A percentile compares a stretch with the other conserved stretches of the same genome.
Conservation (phyloP, 2,797 vertebrate species). For the Macropodus opercularis region DNA sequence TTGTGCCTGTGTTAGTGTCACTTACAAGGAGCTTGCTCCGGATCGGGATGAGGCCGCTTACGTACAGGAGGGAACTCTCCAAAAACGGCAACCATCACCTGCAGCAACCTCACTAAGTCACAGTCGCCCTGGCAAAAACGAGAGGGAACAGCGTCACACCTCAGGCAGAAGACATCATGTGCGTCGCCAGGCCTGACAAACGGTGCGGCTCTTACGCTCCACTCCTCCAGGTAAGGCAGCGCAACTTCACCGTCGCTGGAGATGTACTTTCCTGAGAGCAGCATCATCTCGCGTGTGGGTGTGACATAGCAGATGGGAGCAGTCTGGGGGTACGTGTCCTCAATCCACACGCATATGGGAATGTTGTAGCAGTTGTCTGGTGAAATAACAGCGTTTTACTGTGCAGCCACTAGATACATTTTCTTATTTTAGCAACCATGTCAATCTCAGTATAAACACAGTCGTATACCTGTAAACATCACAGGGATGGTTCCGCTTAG, state of each 20-base stretch:
- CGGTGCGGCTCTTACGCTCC: constrained; percentile 61
- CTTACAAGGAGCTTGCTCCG: constrained; percentile 87
- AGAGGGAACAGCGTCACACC: not conserved
- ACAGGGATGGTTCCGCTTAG: constrained; percentile 89
- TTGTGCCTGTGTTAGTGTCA: constrained; percentile 16
- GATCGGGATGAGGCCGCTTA: constrained; percentile 72
- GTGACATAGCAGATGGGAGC: constrained; percentile 93
- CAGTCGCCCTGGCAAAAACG: constrained; percentile 82
- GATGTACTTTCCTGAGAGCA: constrained; percentile 85
- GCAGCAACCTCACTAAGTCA: constrained; percentile 89
- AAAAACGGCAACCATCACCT: constrained; percentile 89
- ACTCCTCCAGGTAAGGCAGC: constrained; percentile 76
- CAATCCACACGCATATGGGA: constrained; percentile 90
- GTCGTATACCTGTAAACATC: constrained; percentile 78
- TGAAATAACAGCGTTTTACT: not conserved
- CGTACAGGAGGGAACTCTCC: constrained; percentile 88
- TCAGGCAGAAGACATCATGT: not conserved
- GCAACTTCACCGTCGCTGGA: constrained; percentile 75
- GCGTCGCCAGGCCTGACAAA: not conserved
- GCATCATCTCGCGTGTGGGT: constrained; percentile 89
- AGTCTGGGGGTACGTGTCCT: constrained; percentile 89
- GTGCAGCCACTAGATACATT: not conserved
- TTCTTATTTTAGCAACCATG: not conserved
- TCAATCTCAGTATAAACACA: not conserved
- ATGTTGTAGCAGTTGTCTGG: constrained; percentile 88